These are phyloP conservation scores for Blastobasis adustella DNA, from an alignment of 2,888 invertebrate genomes.

Conservation along the genomic window DNA sequence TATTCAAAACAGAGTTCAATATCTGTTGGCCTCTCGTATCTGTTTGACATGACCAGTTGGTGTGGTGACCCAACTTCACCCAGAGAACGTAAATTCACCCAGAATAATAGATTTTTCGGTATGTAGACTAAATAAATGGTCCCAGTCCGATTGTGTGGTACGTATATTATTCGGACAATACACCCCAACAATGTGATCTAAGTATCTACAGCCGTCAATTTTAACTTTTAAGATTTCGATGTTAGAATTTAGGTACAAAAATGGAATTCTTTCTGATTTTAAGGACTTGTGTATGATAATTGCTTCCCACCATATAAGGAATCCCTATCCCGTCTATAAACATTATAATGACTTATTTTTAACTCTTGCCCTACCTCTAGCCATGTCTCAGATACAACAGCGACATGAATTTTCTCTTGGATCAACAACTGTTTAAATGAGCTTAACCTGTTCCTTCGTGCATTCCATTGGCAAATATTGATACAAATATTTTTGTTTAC, in stretches of 20 bases:
- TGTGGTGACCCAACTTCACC: slow-evolving; percentile 5
- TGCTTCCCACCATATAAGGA: slow-evolving; percentile 3
- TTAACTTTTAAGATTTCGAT: slow-evolving; percentile 8
- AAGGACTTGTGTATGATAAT: slow-evolving; percentile 4
- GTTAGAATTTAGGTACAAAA: neutral
- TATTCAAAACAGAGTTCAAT: slow-evolving; percentile 5
- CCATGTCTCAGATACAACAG: slow-evolving; percentile 11
- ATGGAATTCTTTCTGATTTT: neutral
- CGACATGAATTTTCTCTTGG: slow-evolving; percentile 8
- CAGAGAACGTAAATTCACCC: slow-evolving; percentile 8
- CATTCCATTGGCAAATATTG: neutral
- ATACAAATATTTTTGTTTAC: neutral
- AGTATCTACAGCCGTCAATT: slow-evolving; percentile 8
- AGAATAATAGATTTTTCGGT: slow-evolving; percentile 1
- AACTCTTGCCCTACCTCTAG: slow-evolving; percentile 3
- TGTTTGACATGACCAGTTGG: slow-evolving; percentile 9
- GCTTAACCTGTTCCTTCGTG: neutral
- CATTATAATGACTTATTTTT: slow-evolving; percentile 2
- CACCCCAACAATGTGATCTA: slow-evolving; percentile 8
- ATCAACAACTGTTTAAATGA: neutral
- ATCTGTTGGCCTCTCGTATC: slow-evolving; percentile 9
- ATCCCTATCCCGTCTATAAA: slow-evolving; percentile 3
- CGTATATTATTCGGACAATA: slow-evolving; percentile 8
- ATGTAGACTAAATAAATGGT: slow-evolving; percentile 4
- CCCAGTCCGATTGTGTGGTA: slow-evolving; percentile 9